Base-by-base conservation (phyloP, 2,888 invertebrate species). In the Eupeodes luniger region DNA sequence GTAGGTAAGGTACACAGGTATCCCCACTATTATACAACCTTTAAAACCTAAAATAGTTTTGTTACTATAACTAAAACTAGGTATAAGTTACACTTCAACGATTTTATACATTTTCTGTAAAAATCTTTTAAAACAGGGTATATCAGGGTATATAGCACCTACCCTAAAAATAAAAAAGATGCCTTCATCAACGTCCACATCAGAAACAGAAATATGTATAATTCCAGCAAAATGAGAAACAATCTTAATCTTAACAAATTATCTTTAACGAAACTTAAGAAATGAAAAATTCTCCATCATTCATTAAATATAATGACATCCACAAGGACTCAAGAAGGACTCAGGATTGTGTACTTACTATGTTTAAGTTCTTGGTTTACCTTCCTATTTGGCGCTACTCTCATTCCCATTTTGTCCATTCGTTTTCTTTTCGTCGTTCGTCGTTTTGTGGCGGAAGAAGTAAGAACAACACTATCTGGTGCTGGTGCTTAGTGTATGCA, bases 301-400 rank as follows among this genome's bases (percentile, higher is more conserved):
- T 82, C 82, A 86, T 82, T 86, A 75, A 69, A 79, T 62, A 78
- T 82, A 82, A 81, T 81, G 74, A 81, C 66, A 64, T 49, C 40
- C n/a, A 61, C 34, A 67, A 75, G 75, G 66, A 81, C 55, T 64
- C 9, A 67, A 59, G 59, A 66, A 64, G 66, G 75, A 75, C 69
- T 64, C 57, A 3, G 51, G 49, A 36, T 66, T 72, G 36, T 55
- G 6, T 40, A 40, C 40, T 40, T 40, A 40, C 40, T 44, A 5
- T 49, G 36, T 1, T 51, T 40, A 27, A 36, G 51, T 77, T 67
- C 59, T 78, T 27, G 49, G 34, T 67, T 57, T 59, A 57, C 47
- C 67, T 49, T 59, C 36, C 47, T 14, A 34, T 36, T 59, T 40
- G 14, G n/a, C n/a, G 11, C 44, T 16, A 11, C 59, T 40, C 40